Evolutionary conservation across 1,140 invertebrate genomes (phyloP), one percentile per base, ranked within the genome.

Genomic region (Leptoteleia sp.): DNA sequence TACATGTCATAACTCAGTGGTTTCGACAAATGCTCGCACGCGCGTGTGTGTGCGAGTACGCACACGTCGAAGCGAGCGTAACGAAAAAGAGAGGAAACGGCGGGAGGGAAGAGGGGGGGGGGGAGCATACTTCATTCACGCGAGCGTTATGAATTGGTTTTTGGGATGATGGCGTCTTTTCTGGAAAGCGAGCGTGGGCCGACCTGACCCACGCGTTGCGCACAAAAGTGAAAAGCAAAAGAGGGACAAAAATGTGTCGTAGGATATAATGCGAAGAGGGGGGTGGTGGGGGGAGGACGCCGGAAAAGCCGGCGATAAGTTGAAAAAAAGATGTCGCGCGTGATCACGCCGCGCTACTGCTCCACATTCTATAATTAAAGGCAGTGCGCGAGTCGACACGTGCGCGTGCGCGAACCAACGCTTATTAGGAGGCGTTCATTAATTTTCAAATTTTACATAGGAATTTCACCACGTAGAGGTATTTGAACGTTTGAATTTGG

Each of bases 351-450:
- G 17, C 54, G 61, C 67, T 64, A 59, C 50, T 79, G 76, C 64
- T 81, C 80, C 47, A 79, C 75, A 81, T 81, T 81, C 80, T 81
- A 81, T 81, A 76, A 79, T 81, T 81, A 81, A 76, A 76, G 71
- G 55, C 65, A 54, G 54, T 33, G 22, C 45, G 19, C n/a, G 11
- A 33, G 45, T 3, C 8, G 50, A 65, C 67, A 71, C 68, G 73
- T 70, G 76, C 48, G 54, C 43, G 52, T 71, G 13, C 38, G 57
- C 54, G 64, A 70, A 47, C 2, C 27, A 4, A 3, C 17, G 40
- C 52, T 48, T 70, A 70, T 70, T 68, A 68, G 64, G 62, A 45
- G 38, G 50, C 45, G 33, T 37, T 55, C 37, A 55, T 55, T 31
- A 40, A 45, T 47, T 43, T 68, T 27, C 9, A 4, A 29, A 11